phyloP scores from a whole-genome alignment of 2,113 vertebrate species.

The Odocoileus hemionus region DNA sequence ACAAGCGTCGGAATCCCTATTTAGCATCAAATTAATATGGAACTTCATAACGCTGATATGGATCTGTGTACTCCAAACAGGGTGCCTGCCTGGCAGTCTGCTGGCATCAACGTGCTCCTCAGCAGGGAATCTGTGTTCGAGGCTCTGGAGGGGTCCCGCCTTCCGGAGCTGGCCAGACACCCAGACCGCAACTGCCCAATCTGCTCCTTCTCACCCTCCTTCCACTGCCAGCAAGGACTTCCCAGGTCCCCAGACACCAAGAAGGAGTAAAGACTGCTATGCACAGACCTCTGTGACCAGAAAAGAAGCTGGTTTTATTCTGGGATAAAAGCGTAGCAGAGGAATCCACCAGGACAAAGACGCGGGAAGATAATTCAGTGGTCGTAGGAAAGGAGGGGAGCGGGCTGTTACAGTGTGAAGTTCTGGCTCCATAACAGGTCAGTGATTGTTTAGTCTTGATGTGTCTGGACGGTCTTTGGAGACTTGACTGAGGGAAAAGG shows the following conservation, averaged over 20 bases:
- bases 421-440: neutral
- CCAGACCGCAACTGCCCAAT: neutral
- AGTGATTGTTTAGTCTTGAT: neutral
- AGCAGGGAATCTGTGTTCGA: slow-evolving; percentile 51
- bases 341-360: neutral
- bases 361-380: neutral
- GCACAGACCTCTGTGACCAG: neutral
- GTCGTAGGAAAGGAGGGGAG: neutral
- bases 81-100: slow-evolving; percentile 57
- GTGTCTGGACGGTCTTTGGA: neutral
- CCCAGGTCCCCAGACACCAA: neutral
- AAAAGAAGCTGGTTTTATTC: slow-evolving; percentile 12
- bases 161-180: slow-evolving; percentile 40
- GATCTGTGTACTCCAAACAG: slow-evolving; percentile 61
- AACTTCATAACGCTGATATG: slow-evolving; percentile 45
- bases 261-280: neutral
- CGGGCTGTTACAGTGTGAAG: too few species aligned
- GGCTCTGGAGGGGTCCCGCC: slow-evolving; percentile 3
- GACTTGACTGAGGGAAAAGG: neutral
- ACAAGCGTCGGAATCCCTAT: slow-evolving; percentile 20
- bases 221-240: neutral
- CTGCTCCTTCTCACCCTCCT: neutral
- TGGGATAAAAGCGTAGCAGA: neutral
- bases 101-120: slow-evolving; percentile 44
- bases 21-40: slow-evolving; percentile 67